A percentile compares a stretch with the other conserved stretches of the same genome.
Evolutionary conservation across 1,140 invertebrate genomes (phyloP).

Genomic region (Lycorma delicatula): DNA sequence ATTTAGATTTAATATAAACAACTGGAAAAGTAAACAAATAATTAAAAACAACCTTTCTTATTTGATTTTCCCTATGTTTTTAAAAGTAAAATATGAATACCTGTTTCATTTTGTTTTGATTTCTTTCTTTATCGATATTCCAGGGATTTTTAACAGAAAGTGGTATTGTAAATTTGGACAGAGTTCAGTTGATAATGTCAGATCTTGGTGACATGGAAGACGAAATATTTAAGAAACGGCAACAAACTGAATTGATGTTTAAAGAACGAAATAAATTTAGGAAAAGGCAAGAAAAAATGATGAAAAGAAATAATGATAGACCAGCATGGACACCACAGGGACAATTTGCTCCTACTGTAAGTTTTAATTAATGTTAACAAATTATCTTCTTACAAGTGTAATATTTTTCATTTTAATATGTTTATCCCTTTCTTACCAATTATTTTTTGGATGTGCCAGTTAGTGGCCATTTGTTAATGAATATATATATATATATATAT

Average conservation of each 20-base stretch:
- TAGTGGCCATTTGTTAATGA: too few species aligned
- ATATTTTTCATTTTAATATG: too few species aligned
- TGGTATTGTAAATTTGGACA: slow-evolving; percentile 83
- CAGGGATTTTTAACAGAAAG: slow-evolving; percentile 93
- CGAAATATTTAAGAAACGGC: slow-evolving; percentile 91
- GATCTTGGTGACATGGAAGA: slow-evolving; percentile 93
- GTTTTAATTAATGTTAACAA: slow-evolving; percentile 26
- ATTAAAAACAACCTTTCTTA: too few species aligned
- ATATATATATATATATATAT: too few species aligned
- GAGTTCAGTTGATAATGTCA: slow-evolving; percentile 90
- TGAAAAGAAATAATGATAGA: slow-evolving; percentile 42
- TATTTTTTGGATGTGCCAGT: too few species aligned
- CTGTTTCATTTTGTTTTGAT: too few species aligned
- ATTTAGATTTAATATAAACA: too few species aligned
- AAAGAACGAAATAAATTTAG: slow-evolving; percentile 67
- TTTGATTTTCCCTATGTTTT: too few species aligned
- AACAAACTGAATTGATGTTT: slow-evolving; percentile 76
- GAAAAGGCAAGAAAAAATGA: slow-evolving; percentile 40
- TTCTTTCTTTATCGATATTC: slow-evolving; percentile 30
- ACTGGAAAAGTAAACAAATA: too few species aligned
- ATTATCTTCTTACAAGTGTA: too few species aligned
- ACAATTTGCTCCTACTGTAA: slow-evolving; percentile 58
- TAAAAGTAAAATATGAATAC: too few species aligned
- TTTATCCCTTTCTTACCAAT: too few species aligned
- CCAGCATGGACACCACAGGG: slow-evolving; percentile 59